Evolutionary conservation across 2,113 vertebrate species (phyloP), one percentile per base, ranked within the genome.

Genomic region (Clarias gariepinus): DNA sequence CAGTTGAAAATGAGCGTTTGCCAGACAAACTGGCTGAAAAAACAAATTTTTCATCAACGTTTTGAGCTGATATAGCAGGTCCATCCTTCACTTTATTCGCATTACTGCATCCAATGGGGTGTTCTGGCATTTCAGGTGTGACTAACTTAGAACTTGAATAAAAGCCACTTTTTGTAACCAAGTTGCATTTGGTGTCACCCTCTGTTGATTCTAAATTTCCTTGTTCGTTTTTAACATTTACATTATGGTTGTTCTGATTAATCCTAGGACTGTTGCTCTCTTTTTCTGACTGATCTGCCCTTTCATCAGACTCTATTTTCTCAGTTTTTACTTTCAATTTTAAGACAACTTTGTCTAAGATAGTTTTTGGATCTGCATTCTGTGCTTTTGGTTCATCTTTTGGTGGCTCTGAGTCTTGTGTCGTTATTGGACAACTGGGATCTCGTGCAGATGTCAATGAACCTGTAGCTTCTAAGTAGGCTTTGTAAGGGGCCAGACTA

Each of bases 401-500:
- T 66, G 86, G 23, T 47, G 82, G 7, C 13, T 86, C 69, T 28
- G 64, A 53, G 16, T 92, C 83, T 28, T 89, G 47, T 0, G 61
- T 86, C 41, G 60, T 85, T 16, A 41, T 8, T 0, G 73, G 36
- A 85, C 36, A 90, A 53, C 58, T 84, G 82, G 83, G 86, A 13
- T 80, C 58, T 81, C 82, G 86, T 33, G 25, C 83, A 36, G 87
- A 36, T 73, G 86, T 83, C 53, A 92, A 74, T 73, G 90, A 74
- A 63, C 89, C 89, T 19, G 92, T 87, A 4, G 86, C 90, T 82
- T 96, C 94, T 69, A 97, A 88, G 89, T 96, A 96, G 3, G 93
- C 92, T 69, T 91, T 94, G 90, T 97, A 97, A 2, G 96, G 96
- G 0, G 98, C 98, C 92, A 99, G 91, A 90, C 97, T 99, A 90